phyloP scores from a whole-genome alignment of 2,113 vertebrate genomes.

The Megaceryle torquata region DNA sequence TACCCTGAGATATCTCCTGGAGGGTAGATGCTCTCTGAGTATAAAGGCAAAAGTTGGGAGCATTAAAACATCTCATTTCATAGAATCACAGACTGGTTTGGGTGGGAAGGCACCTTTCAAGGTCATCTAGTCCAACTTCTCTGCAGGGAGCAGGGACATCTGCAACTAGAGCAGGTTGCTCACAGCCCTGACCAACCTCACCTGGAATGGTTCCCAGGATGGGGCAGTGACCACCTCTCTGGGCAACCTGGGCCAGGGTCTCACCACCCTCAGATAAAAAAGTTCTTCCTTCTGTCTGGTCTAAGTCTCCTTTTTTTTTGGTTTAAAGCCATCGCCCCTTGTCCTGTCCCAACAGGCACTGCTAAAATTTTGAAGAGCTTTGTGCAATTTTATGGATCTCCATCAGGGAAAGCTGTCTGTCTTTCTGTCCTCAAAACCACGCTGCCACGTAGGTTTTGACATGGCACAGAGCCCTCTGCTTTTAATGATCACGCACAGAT shows the following conservation, averaged over 20 bases:
- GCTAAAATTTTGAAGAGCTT: background rate
- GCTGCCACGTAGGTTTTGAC: accelerated
- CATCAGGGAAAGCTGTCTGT: background rate
- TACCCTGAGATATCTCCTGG: too few species aligned
- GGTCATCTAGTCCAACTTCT: background rate
- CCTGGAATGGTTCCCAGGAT: background rate
- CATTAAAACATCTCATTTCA: background rate
- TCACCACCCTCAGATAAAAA: background rate
- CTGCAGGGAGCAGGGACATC: background rate
- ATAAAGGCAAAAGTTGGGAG: background rate
- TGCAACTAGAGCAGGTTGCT: background rate
- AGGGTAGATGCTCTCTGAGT: too few species aligned
- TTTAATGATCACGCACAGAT: background rate
- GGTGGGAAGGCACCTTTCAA: too few species aligned
- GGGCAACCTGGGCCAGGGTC: background rate
- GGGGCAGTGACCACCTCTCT: background rate
- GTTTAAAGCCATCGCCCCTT: background rate
- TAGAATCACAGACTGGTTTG: background rate
- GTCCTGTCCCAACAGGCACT: background rate
- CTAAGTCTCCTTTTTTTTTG: background rate
- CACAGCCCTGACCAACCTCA: background rate
- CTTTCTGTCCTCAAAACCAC: background rate
- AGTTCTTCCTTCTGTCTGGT: background rate
- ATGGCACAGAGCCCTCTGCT: background rate
- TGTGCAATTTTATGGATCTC: background rate